Evolutionary conservation across 2,888 invertebrate genomes (phyloP).

Genomic region (Brenthis hecate): DNA sequence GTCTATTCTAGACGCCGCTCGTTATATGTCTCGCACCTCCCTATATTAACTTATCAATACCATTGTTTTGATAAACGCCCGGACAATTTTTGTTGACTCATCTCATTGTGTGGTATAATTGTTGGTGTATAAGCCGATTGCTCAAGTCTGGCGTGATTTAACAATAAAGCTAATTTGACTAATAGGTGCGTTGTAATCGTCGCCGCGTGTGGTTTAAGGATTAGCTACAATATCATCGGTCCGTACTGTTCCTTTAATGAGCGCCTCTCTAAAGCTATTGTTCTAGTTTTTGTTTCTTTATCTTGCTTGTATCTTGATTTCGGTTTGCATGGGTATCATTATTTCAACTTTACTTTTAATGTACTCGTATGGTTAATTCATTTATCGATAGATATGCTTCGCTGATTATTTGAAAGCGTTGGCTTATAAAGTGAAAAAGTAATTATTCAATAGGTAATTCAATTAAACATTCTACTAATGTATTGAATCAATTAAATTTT

Average conservation of each 20-base stretch:
- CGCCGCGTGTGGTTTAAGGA: conserved; percentile 80
- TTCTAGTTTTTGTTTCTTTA: conserved; percentile 59
- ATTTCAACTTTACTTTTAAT: conserved; percentile 29
- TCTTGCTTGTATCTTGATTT: conserved; percentile 43
- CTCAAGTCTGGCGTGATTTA: conserved; percentile 65
- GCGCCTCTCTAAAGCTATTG: conserved; percentile 70
- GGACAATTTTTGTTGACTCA: conserved; percentile 79
- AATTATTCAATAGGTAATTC: conserved; percentile 1
- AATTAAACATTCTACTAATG: conserved; percentile 8
- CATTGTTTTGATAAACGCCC: conserved; percentile 81
- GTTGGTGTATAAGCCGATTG: conserved; percentile 77
- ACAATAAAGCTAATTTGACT: conserved; percentile 83
- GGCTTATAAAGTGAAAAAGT: background rate
- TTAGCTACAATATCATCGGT: conserved; percentile 67
- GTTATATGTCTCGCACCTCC: conserved; percentile 71
- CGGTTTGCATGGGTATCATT: conserved; percentile 42
- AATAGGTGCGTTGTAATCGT: conserved; percentile 81
- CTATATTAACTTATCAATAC: conserved; percentile 82
- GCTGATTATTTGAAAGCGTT: background rate
- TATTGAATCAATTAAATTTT: conserved; percentile 12
- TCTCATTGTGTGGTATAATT: conserved; percentile 78
- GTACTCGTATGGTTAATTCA: conserved; percentile 17
- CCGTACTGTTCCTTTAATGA: conserved; percentile 66
- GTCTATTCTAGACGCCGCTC: conserved; percentile 69
- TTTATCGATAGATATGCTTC: background rate